Percentiles rank a stretch among this genome's conserved stretches.
Conservation (phyloP, 1,140 invertebrate species). For the Zaprionus vittiger region DNA sequence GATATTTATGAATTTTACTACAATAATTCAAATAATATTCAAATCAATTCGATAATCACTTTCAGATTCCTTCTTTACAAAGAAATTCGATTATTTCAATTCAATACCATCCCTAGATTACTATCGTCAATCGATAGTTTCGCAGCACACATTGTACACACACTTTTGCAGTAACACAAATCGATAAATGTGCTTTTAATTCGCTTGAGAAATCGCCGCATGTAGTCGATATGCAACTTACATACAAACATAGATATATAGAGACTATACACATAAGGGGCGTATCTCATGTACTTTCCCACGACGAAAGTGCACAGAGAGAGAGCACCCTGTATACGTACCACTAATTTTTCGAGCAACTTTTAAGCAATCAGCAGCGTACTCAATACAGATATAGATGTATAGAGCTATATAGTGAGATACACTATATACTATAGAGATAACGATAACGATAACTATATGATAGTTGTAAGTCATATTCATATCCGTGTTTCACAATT, state of each 20-base stretch:
- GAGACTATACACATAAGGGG: slow-evolving; percentile 18
- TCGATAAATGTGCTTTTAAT: slow-evolving; percentile 66
- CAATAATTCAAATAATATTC: too few species aligned
- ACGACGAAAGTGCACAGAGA: neutral
- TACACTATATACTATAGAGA: slow-evolving; percentile 6
- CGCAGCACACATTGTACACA: slow-evolving; percentile 13
- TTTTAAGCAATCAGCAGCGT: slow-evolving; percentile 77
- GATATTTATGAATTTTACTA: too few species aligned
- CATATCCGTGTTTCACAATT: slow-evolving; percentile 65
- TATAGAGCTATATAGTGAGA: slow-evolving; percentile 22
- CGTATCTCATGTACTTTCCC: neutral
- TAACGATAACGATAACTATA: slow-evolving; percentile 17
- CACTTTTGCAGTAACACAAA: slow-evolving; percentile 30
- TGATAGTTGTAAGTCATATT: slow-evolving; percentile 43
- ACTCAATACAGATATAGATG: slow-evolving; percentile 41
- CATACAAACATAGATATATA: slow-evolving; percentile 41
- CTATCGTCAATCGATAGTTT: neutral
- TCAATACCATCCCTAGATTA: neutral
- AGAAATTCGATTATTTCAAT: neutral
- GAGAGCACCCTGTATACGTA: slow-evolving; percentile 24
- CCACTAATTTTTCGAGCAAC: slow-evolving; percentile 79
- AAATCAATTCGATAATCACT: too few species aligned
- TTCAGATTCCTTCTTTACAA: too few species aligned
- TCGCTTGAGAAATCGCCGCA: slow-evolving; percentile 70
- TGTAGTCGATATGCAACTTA: slow-evolving; percentile 49